These are phyloP conservation scores for Sebastiscus tertius DNA, from an alignment of 2,797 vertebrate genomes.

Conservation along the genomic window DNA sequence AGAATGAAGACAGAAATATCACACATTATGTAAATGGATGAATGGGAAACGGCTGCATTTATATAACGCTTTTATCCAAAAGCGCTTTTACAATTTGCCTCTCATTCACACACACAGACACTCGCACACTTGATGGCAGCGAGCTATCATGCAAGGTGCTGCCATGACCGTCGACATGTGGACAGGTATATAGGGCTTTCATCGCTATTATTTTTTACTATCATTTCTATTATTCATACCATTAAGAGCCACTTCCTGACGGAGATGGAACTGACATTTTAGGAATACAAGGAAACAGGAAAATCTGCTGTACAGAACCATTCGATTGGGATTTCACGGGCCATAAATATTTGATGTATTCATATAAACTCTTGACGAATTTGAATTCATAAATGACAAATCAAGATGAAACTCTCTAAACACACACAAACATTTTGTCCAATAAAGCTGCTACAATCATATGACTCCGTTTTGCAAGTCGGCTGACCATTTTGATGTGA, in stretches of 20 bases:
- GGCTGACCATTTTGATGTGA: background rate
- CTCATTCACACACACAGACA: background rate
- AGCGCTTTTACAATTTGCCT: background rate
- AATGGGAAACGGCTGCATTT: background rate
- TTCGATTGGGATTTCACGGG: conserved; percentile 12
- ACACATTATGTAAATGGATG: conserved; percentile 18
- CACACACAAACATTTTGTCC: background rate
- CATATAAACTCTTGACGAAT: conserved; percentile 14
- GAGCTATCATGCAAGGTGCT: background rate
- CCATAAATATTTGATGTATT: conserved; percentile 53
- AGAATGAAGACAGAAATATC: conserved; percentile 26
- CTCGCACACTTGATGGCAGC: background rate
- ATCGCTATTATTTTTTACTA: background rate
- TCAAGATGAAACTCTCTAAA: background rate
- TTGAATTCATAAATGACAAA: conserved; percentile 46
- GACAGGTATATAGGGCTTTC: background rate
- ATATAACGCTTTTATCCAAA: background rate
- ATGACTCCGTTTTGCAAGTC: background rate
- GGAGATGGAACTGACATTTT: background rate
- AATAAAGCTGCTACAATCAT: background rate
- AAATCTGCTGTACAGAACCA: conserved; percentile 3
- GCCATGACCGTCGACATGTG: background rate
- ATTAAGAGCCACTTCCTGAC: background rate
- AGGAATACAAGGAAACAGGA: background rate
- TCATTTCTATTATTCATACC: background rate